Base-by-base conservation (phyloP, 1,140 invertebrate species). In the Bombus picipes region DNA sequence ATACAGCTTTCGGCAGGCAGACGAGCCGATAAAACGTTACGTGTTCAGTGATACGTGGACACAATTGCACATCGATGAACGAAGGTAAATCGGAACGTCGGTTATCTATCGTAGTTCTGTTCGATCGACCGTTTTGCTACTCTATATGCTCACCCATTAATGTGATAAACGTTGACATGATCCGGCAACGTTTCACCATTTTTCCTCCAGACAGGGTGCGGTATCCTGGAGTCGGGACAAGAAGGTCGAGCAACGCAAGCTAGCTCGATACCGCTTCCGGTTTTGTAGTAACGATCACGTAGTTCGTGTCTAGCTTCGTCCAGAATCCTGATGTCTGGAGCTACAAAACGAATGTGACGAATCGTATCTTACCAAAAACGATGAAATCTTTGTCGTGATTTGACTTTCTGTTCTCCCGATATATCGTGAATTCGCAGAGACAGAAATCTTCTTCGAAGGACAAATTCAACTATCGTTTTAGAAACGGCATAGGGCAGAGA, bases 241-340 rank as follows among this genome's bases (percentile, higher is more conserved):
- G 94, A 93, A 41, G 93, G 92, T 66, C 90, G 92, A 28, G 93
- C 94, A 72, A 93, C 88, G 70, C 95, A 95, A 41, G 92, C 91
- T 43, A 95, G 90, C 89, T 95, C 94, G 74, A 95, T 94, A 82
- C 93, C 90, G 81, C 94, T 95, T 92, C 95, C 95, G 80, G 94
- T 95, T 89, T 95, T 95, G 88, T 95, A 95, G 84, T 95, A 95
- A 72, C 94, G 94, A 88, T 95, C 95, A 32, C 91, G 91, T 47
- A 95, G 88, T 79, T 94, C 93, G 78, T 94, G 95, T 76, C 92
- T 93, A 37, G 93, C 93, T 86, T 95, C 94, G 83, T 95, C 94
- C 34, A 94, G 88, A 77, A 95, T 94, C 89, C 90, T 94, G 74
- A 95, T 93, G 74, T 95, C 94, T 22, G 95, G 95, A 43, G 94